These are phyloP conservation scores for Drosophila rubida DNA, from an alignment of 2,888 invertebrate genomes.

Conservation along the genomic window DNA sequence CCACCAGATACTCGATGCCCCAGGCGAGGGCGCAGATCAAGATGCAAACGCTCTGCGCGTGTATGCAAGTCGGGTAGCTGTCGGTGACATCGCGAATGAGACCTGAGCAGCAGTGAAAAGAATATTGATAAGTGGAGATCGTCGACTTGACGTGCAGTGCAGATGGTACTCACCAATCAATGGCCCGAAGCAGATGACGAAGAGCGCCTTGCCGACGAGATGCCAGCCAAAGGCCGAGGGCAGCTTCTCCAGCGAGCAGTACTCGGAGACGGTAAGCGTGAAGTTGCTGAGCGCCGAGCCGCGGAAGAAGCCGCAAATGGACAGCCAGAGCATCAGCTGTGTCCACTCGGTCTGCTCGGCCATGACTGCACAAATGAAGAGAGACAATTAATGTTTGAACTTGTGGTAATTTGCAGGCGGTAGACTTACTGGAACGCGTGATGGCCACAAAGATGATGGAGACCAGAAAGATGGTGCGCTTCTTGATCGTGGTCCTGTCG, in stretches of 20 bases:
- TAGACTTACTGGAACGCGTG: conserved; percentile 90
- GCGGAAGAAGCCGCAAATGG: conserved; percentile 91
- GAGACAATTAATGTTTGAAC: not conserved
- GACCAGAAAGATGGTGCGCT: conserved; percentile 90
- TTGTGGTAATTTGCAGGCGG: not conserved
- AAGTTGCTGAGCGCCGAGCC: conserved; percentile 92
- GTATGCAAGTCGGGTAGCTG: conserved; percentile 89
- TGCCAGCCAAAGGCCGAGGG: conserved; percentile 92
- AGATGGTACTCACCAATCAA: conserved; percentile 87
- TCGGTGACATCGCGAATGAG: conserved; percentile 89
- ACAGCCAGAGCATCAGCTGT: conserved; percentile 89
- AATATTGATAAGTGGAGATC: not conserved
- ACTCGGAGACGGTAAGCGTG: conserved; percentile 91
- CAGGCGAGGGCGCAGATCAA: conserved; percentile 89
- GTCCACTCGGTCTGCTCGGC: conserved; percentile 90
- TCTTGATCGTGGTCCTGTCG: conserved; percentile 88
- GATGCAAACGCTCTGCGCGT: conserved; percentile 90
- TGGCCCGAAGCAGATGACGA: conserved; percentile 89
- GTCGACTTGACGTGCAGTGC: not conserved
- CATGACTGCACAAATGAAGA: conserved; percentile 86
- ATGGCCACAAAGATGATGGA: conserved; percentile 90
- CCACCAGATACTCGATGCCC: conserved; percentile 87
- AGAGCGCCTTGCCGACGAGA: conserved; percentile 91
- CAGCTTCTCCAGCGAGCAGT: conserved; percentile 89
- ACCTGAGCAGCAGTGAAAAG: conserved; percentile 86